phyloP scores from a whole-genome alignment of 2,888 invertebrate genomes.

The Drosophila meridionalis region DNA sequence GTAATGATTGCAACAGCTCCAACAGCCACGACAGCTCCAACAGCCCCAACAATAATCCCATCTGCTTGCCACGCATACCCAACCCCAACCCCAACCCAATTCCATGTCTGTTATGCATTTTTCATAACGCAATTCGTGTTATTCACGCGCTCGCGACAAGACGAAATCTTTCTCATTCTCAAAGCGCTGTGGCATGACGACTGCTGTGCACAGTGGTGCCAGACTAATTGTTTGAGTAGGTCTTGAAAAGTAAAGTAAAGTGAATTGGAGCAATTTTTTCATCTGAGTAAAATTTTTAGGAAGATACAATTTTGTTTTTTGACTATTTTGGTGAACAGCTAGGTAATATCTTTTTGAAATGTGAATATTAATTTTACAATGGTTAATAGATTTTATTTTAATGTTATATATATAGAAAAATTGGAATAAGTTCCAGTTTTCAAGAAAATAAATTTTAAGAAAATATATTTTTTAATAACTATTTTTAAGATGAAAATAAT shows the following conservation, averaged over 20 bases:
- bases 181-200: background rate
- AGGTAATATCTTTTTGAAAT: no score
- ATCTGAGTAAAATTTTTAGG: no score
- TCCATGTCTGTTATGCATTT: slow-evolving; percentile 50
- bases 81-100: slow-evolving; percentile 11
- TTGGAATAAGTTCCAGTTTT: no score
- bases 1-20: slow-evolving; percentile 70
- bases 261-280: no score
- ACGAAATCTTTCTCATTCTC: slow-evolving; percentile 5
- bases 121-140: slow-evolving; percentile 64
- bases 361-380: no score
- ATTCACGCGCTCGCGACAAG: slow-evolving; percentile 41
- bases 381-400: no score
- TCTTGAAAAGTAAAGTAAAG: background rate
- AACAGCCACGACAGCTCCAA: slow-evolving; percentile 30
- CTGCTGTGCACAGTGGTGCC: slow-evolving; percentile 34
- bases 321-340: no score
- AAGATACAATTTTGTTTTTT: no score
- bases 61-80: background rate
- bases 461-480: no score
- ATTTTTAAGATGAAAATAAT: no score
- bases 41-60: slow-evolving; percentile 4
- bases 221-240: background rate
- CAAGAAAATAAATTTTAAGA: no score
- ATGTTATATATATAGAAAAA: no score